Percentiles rank a stretch among this genome's conserved stretches.
phyloP scores from a whole-genome alignment of 2,888 invertebrate genomes.

The Belgica antarctica region DNA sequence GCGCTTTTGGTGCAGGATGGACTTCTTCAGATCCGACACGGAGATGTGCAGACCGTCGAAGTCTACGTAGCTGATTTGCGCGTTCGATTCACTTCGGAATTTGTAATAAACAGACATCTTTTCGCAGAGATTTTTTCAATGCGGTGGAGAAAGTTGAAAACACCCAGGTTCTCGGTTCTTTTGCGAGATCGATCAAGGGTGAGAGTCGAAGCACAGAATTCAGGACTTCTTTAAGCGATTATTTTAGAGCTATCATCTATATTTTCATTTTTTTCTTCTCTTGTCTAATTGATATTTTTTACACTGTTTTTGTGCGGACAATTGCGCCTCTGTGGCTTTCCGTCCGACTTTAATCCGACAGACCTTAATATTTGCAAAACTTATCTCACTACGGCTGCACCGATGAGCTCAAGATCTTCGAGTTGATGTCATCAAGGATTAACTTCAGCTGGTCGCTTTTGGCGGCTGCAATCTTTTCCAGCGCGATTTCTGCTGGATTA shows the following conservation, averaged over 20 bases:
- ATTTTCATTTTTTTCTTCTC: background rate
- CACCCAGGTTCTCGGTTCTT: background rate
- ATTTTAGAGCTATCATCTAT: background rate
- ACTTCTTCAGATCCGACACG: slow-evolving; percentile 89
- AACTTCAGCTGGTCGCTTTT: background rate
- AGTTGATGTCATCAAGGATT: background rate
- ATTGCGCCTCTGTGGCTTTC: background rate
- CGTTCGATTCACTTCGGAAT: slow-evolving; percentile 94
- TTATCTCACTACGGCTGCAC: background rate
- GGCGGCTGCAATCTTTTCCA: background rate
- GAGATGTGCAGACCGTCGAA: slow-evolving; percentile 97
- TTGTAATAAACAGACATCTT: slow-evolving; percentile 96
- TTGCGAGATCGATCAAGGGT: background rate
- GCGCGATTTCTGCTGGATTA: background rate
- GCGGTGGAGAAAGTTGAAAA: background rate
- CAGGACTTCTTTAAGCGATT: no score
- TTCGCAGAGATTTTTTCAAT: no score
- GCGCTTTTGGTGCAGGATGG: slow-evolving; percentile 91
- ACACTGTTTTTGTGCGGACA: background rate
- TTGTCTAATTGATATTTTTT: background rate
- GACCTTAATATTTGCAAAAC: background rate
- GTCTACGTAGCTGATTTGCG: slow-evolving; percentile 92
- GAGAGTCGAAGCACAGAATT: background rate
- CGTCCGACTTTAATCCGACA: background rate
- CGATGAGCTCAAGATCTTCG: background rate